Conservation (phyloP, 2,888 invertebrate genomes). For the Phaonia tiefii region DNA sequence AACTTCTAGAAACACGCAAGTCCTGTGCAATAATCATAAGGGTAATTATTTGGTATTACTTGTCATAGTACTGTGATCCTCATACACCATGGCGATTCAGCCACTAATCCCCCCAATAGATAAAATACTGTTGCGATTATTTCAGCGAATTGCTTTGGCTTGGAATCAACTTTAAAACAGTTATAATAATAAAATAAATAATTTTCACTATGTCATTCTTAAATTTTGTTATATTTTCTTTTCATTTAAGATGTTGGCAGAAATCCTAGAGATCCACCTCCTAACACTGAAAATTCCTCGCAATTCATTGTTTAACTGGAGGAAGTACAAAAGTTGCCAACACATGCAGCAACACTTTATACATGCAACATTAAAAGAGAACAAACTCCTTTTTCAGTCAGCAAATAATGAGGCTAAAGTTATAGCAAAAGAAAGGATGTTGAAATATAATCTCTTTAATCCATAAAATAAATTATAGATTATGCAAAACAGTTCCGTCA, state of each 20-base stretch:
- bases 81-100: too few species aligned
- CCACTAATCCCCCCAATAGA: too few species aligned
- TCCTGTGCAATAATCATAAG: too few species aligned
- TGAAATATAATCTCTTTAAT: background rate
- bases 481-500: slow-evolving; percentile 28
- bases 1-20: too few species aligned
- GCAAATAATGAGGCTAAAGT: too few species aligned
- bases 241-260: background rate
- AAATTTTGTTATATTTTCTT: background rate
- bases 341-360: background rate
- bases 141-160: too few species aligned
- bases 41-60: too few species aligned
- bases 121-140: too few species aligned
- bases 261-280: background rate
- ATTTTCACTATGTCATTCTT: too few species aligned
- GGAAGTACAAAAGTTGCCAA: background rate
- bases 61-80: too few species aligned
- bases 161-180: too few species aligned
- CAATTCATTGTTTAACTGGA: background rate
- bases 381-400: background rate
- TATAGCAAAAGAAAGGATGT: slow-evolving; percentile 3
- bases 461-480: background rate
- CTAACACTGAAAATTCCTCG: background rate
- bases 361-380: slow-evolving; percentile 10
- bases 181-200: too few species aligned